Conservation (phyloP, 2,888 invertebrate genomes). For the Formica aserva region DNA sequence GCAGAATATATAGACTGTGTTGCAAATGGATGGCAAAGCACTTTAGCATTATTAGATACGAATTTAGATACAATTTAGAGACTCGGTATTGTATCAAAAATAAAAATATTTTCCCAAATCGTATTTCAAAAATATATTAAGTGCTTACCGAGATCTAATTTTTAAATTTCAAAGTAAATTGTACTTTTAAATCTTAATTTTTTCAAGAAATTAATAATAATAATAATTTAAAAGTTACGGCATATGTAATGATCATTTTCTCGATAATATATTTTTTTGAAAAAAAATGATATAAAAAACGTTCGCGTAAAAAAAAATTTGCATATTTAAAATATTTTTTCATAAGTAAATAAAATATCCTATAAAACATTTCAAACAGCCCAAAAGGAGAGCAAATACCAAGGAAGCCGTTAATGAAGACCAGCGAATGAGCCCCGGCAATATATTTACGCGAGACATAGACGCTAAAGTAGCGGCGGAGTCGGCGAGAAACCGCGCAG, state of each 20-base stretch:
- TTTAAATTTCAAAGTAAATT: not conserved
- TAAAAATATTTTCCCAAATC: not conserved
- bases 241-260: not conserved
- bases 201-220: not conserved
- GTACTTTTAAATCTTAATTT: not conserved
- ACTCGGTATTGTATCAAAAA: not conserved
- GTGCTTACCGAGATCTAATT: not conserved
- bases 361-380: not conserved
- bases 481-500: conserved; percentile 46
- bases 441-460: conserved; percentile 55
- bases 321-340: not conserved
- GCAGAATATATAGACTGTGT: not conserved
- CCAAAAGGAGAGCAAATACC: conserved; percentile 29
- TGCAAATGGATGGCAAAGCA: not conserved
- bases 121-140: not conserved
- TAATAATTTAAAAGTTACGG: not conserved
- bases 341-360: not conserved
- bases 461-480: conserved; percentile 25
- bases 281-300: not conserved
- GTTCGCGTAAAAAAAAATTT: not conserved
- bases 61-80: not conserved
- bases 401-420: conserved; percentile 48
- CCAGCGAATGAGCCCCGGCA: conserved; percentile 39
- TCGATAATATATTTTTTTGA: not conserved
- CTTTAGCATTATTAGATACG: not conserved